A percentile compares a stretch with the other conserved stretches of the same genome.
Evolutionary conservation across 2,113 vertebrate species (phyloP).

Genomic region (Prietella phreatophila): DNA sequence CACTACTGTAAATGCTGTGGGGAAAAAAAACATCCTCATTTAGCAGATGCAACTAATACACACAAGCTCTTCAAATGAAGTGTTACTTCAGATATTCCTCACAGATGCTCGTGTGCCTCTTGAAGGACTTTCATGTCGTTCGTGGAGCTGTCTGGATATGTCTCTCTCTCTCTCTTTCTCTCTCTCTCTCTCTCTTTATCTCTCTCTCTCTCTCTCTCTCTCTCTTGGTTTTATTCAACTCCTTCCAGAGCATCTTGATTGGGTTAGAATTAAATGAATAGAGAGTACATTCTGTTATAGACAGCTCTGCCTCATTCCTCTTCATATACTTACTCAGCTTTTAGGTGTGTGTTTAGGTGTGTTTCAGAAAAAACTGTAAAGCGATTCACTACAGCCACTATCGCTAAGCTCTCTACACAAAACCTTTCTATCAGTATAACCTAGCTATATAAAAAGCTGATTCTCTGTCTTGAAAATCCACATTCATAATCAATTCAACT

Average conservation of each 20-base stretch:
- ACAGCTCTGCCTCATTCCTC: neutral
- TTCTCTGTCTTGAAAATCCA: neutral
- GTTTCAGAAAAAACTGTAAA: neutral
- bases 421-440: neutral
- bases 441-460: neutral
- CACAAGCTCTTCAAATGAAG: neutral
- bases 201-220: neutral
- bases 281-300: neutral
- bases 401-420: neutral
- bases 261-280: slow-evolving; percentile 3
- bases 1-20: neutral
- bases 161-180: neutral
- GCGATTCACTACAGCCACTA: neutral
- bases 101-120: neutral
- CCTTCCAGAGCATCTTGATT: slow-evolving; percentile 15
- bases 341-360: neutral
- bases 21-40: neutral
- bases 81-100: neutral
- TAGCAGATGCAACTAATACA: neutral
- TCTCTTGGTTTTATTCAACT: neutral
- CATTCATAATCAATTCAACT: neutral
- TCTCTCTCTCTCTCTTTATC: neutral
- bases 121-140: neutral
- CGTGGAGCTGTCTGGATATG: neutral
- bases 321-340: neutral